These are phyloP conservation scores for Onychostoma macrolepis DNA, from an alignment of 2,113 vertebrate species.

Conservation along the genomic window DNA sequence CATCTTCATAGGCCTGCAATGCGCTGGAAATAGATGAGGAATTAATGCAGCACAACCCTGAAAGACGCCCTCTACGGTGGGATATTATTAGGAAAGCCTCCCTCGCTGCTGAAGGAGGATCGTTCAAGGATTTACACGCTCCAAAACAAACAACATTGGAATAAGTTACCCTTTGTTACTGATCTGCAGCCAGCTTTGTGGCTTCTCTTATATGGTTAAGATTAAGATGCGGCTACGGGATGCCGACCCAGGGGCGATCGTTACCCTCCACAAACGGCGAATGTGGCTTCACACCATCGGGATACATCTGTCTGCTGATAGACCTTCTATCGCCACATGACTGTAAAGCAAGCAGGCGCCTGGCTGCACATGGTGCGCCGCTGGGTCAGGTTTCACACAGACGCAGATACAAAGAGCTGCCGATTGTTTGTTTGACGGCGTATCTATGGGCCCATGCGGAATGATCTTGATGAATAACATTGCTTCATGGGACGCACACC, in stretches of 20 bases:
- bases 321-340: conserved; percentile 37
- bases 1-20: neutral
- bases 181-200: conserved; percentile 30
- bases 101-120: conserved; percentile 1
- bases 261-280: neutral
- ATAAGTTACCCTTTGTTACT: conserved; percentile 27
- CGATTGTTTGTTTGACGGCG: conserved; percentile 47
- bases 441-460: conserved; percentile 31
- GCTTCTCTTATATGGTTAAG: conserved; percentile 38
- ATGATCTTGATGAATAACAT: conserved; percentile 41
- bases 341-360: conserved; percentile 54
- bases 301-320: conserved; percentile 36
- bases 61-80: conserved; percentile 7
- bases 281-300: conserved; percentile 8
- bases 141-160: conserved; percentile 36
- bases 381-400: conserved; percentile 43
- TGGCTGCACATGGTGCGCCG: conserved; percentile 37
- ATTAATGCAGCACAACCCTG: conserved; percentile 20
- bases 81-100: conserved; percentile 30
- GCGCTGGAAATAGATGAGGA: conserved; percentile 9
- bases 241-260: conserved; percentile 7
- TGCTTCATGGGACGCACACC: conserved; percentile 12
- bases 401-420: conserved; percentile 37
- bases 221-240: neutral
- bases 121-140: conserved; percentile 35